Base-by-base conservation (phyloP, 2,797 vertebrate species). In the Neosilurus mollespiculum region DNA sequence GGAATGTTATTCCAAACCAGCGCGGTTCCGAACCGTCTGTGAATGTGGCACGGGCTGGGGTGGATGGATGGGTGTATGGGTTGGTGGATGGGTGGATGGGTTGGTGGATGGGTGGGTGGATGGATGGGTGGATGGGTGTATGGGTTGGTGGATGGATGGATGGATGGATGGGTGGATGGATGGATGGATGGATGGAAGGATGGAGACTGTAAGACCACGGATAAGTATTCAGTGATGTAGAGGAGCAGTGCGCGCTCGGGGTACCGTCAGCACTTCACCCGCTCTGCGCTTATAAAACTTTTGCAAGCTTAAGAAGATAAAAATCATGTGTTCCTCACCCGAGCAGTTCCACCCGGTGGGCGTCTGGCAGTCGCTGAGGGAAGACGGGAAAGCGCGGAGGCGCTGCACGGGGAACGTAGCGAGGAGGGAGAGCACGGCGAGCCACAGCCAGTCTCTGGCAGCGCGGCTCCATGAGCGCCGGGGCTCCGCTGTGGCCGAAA, bases 291-390 rank as follows among this genome's bases (percentile, higher is more conserved):
- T 26, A 24, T 26, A n/a, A 51, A 78, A 78, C 77, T 78, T 78
- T 64, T 24, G n/a, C 22, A 61, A n/a, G 7, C 8, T 56, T 26
- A 9, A 26, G 1, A 34, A 76, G 10, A 67, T 10, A 11, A 9
- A 18, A 53, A 64, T 20, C 43, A 65, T 20, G 8, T 12, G 43
- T 24, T 26, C 9, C 97, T 98, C 94, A 98, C 97, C 97, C 76
- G 97, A 98, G 94, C 97, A 99, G 92, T 99, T 98, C 97, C 97
- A 98, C 91, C 97, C 97, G 90, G 97, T 98, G 83, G 97, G 97
- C 87, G 97, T 99, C 93, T 99, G 97, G 91, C 97, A 98, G 95
- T 99, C 97, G 92, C 97, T 98, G 90, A 98, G 94, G 92, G 97
- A 98, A 90, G 97, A 98, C 87, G 97, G 97, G 93, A 98, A 99